Evolutionary conservation across 2,888 invertebrate species (phyloP).

Genomic region (Tupiocoris notatus): DNA sequence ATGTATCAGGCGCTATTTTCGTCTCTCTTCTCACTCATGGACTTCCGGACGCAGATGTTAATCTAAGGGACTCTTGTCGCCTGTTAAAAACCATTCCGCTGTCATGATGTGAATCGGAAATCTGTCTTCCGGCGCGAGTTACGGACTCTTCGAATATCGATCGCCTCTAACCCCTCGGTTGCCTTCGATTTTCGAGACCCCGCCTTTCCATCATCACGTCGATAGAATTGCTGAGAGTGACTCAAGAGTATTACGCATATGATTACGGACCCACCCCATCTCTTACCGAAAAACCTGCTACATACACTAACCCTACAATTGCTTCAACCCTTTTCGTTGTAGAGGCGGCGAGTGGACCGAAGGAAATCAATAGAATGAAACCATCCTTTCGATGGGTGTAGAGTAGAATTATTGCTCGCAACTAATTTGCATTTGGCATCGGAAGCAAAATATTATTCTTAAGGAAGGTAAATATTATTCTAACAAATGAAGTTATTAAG

Average conservation of each 20-base stretch:
- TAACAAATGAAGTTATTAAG: too few species aligned
- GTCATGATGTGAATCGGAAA: conserved; percentile 9
- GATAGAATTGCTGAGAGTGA: background rate
- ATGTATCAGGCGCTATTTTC: background rate
- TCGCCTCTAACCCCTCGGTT: background rate
- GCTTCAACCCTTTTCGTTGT: background rate
- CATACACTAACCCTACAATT: background rate
- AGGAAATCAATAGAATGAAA: background rate
- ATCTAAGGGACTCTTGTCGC: background rate
- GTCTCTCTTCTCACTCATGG: background rate
- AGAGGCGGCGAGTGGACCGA: background rate
- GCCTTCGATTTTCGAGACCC: background rate
- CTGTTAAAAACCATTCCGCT: background rate
- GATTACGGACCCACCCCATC: background rate
- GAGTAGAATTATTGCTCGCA: too few species aligned
- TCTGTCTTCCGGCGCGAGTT: conserved; percentile 8
- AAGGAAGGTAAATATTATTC: too few species aligned
- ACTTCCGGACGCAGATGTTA: conserved; percentile 1
- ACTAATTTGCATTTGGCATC: too few species aligned
- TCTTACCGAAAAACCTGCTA: background rate
- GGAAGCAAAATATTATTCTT: too few species aligned
- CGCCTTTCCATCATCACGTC: background rate
- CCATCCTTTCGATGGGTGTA: too few species aligned
- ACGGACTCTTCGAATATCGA: background rate
- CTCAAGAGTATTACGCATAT: background rate